These are phyloP conservation scores for Chinchilla lanigera DNA, from an alignment of 2,113 vertebrate genomes.

Conservation along the genomic window DNA sequence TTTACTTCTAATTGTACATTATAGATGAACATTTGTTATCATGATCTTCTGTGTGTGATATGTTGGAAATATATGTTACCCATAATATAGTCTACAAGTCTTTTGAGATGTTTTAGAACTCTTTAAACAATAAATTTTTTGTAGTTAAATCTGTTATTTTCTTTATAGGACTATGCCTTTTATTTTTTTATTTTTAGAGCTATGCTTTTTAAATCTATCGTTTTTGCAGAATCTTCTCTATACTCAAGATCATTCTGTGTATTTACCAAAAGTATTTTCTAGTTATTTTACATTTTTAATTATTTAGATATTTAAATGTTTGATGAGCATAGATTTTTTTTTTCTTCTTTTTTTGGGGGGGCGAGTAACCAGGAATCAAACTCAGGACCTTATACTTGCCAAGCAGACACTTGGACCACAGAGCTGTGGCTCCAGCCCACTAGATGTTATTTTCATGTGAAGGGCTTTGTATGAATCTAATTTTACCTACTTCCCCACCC, in stretches of 20 bases:
- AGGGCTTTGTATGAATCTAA: neutral
- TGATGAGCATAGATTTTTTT: neutral
- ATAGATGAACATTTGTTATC: neutral
- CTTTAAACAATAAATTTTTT: neutral
- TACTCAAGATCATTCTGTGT: neutral
- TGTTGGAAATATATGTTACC: neutral
- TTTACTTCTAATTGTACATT: neutral
- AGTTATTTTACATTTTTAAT: neutral
- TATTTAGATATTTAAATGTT: neutral
- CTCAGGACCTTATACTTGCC: too few species aligned
- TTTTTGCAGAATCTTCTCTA: neutral
- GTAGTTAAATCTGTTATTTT: neutral
- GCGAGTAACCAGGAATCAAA: too few species aligned
- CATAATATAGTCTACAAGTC: neutral
- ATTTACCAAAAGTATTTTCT: neutral
- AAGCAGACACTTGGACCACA: too few species aligned
- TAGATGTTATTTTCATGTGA: conserved; percentile 8
- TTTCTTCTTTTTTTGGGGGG: too few species aligned
- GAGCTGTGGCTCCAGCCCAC: too few species aligned
- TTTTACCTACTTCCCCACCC: neutral
- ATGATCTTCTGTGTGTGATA: neutral
- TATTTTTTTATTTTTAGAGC: neutral
- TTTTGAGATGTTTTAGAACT: neutral
- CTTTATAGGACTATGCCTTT: neutral
- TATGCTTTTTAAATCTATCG: neutral